phyloP scores from a whole-genome alignment of 2,888 invertebrate genomes.

The Dorcus hopei region DNA sequence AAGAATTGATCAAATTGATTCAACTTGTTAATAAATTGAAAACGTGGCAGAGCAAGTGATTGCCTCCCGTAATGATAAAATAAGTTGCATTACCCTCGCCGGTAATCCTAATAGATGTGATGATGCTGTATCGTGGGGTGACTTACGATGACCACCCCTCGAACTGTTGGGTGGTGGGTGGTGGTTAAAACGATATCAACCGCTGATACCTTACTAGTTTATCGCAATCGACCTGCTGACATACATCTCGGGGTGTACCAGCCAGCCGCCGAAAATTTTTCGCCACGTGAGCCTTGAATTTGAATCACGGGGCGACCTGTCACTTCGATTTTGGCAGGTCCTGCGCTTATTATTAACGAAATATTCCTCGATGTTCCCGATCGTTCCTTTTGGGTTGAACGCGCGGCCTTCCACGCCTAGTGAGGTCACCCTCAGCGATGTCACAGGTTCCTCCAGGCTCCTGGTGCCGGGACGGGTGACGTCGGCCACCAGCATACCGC shows the following conservation, averaged over 20 bases:
- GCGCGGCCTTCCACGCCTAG: conserved; percentile 8
- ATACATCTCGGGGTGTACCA: background rate
- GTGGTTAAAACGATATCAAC: conserved; percentile 38
- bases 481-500: conserved; percentile 39
- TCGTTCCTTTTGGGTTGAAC: background rate
- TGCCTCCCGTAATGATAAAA: too few species aligned
- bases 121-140: conserved; percentile 29
- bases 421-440: conserved; percentile 31
- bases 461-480: conserved; percentile 44
- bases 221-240: conserved; percentile 15
- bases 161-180: conserved; percentile 37
- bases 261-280: background rate
- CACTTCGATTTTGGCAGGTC: conserved; percentile 11
- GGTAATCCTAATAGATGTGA: conserved; percentile 28
- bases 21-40: background rate
- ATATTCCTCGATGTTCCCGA: conserved; percentile 6
- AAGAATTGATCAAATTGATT: too few species aligned
- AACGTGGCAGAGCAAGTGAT: background rate
- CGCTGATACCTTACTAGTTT: conserved; percentile 31
- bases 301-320: conserved; percentile 9
- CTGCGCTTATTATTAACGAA: conserved; percentile 1
- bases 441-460: conserved; percentile 38
- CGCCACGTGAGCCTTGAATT: conserved; percentile 17
- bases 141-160: conserved; percentile 37
- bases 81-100: conserved; percentile 17